Conservation (phyloP, 2,797 vertebrate genomes). For the Gobionotothen gibberifrons region DNA sequence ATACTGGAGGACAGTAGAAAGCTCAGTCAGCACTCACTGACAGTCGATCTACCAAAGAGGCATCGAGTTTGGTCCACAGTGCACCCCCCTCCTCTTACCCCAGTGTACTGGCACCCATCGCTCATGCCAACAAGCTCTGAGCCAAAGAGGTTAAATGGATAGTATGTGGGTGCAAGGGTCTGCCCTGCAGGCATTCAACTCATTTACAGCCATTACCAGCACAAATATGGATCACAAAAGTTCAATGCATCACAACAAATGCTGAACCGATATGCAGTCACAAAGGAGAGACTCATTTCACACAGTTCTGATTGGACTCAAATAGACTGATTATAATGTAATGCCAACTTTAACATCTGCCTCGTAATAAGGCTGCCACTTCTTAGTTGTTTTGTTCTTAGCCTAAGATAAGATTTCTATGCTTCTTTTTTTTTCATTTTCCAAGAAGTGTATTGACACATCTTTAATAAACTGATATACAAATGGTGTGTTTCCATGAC, state of each 20-base stretch:
- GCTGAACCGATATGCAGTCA: slow-evolving; percentile 3
- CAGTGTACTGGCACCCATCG: slow-evolving; percentile 28
- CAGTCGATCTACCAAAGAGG: slow-evolving; percentile 56
- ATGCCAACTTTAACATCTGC: neutral
- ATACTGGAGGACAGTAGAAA: slow-evolving; percentile 51
- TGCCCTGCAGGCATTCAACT: slow-evolving; percentile 31
- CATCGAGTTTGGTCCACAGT: slow-evolving; percentile 41
- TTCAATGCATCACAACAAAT: neutral
- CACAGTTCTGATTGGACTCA: neutral
- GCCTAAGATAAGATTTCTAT: too few species aligned
- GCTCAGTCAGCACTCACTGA: slow-evolving; percentile 55
- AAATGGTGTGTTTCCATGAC: too few species aligned
- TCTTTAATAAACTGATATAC: too few species aligned
- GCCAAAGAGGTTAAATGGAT: slow-evolving; percentile 50
- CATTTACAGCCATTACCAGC: slow-evolving; percentile 49
- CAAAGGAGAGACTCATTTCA: neutral
- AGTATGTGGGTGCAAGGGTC: slow-evolving; percentile 31
- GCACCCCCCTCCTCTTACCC: neutral
- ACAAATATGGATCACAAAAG: slow-evolving; percentile 45
- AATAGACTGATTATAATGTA: neutral
- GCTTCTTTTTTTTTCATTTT: too few species aligned
- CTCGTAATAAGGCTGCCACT: too few species aligned
- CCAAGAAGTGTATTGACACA: too few species aligned
- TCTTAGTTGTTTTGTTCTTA: too few species aligned
- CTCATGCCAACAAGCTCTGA: slow-evolving; percentile 39